Evolutionary conservation across 2,888 invertebrate species (phyloP).

Genomic region (Tipula confusa): DNA sequence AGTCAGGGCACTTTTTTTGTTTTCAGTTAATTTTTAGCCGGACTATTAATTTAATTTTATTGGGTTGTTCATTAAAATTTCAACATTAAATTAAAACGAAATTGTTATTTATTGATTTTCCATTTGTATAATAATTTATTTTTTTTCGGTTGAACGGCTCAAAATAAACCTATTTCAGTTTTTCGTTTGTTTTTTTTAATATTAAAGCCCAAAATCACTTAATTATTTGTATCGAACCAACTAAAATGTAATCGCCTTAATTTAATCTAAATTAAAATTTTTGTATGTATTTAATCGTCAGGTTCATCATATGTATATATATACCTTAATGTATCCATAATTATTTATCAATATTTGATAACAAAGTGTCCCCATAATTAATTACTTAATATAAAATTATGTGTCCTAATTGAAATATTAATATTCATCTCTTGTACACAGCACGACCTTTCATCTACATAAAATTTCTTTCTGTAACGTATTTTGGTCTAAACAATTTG

Average conservation of each 20-base stretch:
- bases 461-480: no score
- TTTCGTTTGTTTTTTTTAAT: no score
- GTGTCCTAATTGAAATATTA: not conserved
- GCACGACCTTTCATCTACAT: not conserved
- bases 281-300: not conserved
- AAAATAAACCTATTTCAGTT: not conserved
- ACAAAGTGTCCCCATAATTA: not conserved
- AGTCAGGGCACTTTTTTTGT: not conserved
- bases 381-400: not conserved
- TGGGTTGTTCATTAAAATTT: conserved; percentile 7
- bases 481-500: no score
- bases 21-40: not conserved
- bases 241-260: no score
- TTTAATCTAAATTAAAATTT: not conserved
- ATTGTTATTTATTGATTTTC: conserved; percentile 20
- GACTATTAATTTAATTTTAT: conserved; percentile 9
- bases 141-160: not conserved
- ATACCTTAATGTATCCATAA: not conserved
- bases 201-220: not conserved
- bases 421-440: not conserved
- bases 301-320: not conserved
- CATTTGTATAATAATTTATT: not conserved
- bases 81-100: not conserved
- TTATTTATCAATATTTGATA: not conserved
- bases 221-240: not conserved